A percentile compares a stretch with the other conserved stretches of the same genome.
Conservation (phyloP, 2,888 invertebrate species). For the Abrostola triplasia region DNA sequence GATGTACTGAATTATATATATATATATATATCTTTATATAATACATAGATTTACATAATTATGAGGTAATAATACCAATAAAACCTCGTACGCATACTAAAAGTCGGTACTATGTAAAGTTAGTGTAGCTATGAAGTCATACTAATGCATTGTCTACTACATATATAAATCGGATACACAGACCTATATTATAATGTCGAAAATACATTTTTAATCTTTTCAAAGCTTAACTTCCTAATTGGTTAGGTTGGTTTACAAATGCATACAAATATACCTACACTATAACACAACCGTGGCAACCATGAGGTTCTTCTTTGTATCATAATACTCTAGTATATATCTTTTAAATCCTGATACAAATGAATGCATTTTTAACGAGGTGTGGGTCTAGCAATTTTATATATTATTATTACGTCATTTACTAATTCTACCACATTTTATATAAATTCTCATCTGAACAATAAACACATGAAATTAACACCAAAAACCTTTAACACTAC, state of each 20-base stretch:
- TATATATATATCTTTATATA: no score
- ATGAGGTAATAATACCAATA: background rate
- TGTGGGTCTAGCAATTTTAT: constrained; percentile 6
- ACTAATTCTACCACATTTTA: constrained; percentile 10
- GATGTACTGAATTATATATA: no score
- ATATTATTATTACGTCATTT: constrained; percentile 25
- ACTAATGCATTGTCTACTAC: background rate
- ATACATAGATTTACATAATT: no score
- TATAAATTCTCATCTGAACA: constrained; percentile 35
- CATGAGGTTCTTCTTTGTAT: constrained; percentile 58
- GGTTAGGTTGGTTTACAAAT: constrained; percentile 34
- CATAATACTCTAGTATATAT: constrained; percentile 29
- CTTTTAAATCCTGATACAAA: constrained; percentile 16
- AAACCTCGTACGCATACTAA: background rate
- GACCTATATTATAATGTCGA: constrained; percentile 9
- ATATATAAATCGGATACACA: background rate
- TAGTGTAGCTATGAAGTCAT: constrained; percentile 1
- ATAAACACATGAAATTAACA: constrained; percentile 37
- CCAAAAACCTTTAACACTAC: constrained; percentile 45
- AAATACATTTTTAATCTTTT: constrained; percentile 20
- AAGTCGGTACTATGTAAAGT: background rate
- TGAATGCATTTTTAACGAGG: constrained; percentile 15
- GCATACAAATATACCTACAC: constrained; percentile 50
- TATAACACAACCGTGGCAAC: constrained; percentile 68
- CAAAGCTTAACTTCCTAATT: constrained; percentile 26